Evolutionary conservation across 2,888 invertebrate species (phyloP).

Genomic region (Carpatolechia fugitivella): DNA sequence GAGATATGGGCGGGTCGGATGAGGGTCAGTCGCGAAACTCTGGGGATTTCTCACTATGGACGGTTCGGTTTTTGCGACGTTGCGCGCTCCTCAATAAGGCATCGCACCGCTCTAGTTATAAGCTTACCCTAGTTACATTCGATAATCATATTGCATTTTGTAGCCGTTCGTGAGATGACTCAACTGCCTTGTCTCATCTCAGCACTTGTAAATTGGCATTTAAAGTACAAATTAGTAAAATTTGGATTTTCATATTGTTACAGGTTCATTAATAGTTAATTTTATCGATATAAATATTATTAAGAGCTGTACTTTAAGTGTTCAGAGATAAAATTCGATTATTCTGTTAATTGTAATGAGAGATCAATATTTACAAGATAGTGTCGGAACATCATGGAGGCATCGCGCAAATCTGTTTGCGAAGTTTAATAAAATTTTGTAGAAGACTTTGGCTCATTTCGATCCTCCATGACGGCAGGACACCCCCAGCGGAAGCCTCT

Average conservation of each 20-base stretch:
- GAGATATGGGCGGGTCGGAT: constrained; percentile 71
- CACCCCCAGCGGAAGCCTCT: constrained; percentile 45
- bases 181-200: constrained; percentile 68
- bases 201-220: constrained; percentile 76
- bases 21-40: constrained; percentile 76
- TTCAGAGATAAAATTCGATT: constrained; percentile 72
- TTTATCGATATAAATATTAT: constrained; percentile 69
- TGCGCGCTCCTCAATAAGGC: constrained; percentile 76
- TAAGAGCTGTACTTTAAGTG: constrained; percentile 80
- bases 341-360: constrained; percentile 66
- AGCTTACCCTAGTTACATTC: constrained; percentile 66
- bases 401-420: constrained; percentile 26
- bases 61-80: constrained; percentile 70
- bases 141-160: constrained; percentile 63
- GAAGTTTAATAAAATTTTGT: constrained; percentile 1
- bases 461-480: constrained; percentile 50
- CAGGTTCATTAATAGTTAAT: constrained; percentile 78
- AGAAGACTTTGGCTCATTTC: constrained; percentile 17
- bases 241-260: constrained; percentile 78
- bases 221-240: constrained; percentile 80
- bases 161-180: constrained; percentile 68
- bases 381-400: constrained; percentile 50
- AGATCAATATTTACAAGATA: constrained; percentile 51
- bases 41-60: constrained; percentile 77
- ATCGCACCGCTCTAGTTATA: constrained; percentile 77